Evolutionary conservation across 1,140 invertebrate species (phyloP), one percentile per base, ranked within the genome.

Genomic region (Gryon sp.): DNA sequence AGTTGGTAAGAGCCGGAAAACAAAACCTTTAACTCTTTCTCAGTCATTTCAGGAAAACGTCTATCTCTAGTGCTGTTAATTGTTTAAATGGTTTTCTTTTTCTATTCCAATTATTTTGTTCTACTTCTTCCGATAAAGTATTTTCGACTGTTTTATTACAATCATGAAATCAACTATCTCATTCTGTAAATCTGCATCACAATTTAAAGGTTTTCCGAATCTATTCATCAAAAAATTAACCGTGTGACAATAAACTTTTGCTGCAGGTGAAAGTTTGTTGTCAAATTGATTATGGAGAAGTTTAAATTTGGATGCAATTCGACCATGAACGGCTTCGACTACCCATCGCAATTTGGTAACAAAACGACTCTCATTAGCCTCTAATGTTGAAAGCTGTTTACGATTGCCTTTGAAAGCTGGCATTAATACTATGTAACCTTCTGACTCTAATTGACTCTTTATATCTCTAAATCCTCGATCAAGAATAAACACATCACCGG

Each of bases 301-400:
- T 11, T 38, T 40, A 65, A 66, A 81, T 52, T 81, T 84, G 55
- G 79, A 57, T 55, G 41, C 70, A 18, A 82, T 41, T 14, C 50
- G 34, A 0, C 84, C 82, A 70, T 87, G 84, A 8, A 83, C 75
- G 11, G 83, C 65, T 83, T 88, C 83, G 7, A 87, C 83, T 5
- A 72, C 78, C 84, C 83, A 86, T 12, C 84, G 59, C 32, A 85
- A 50, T 80, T 84, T 85, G 4, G 80, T 87, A 0, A 87, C 82
- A 26, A 76, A 74, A 14, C 84, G 66, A 6, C 83, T 84, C 11
- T 78, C 36, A 60, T 87, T 87, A 9, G 82, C 79, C 74, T 87
- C 82, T 57, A 68, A 45, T 20, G 76, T 63, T 2, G 80, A 53
- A 16, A 86, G 68, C 60, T 87, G 79, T 9, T 52, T 72, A 34